These are phyloP conservation scores for Dasypolia templi DNA, from an alignment of 2,888 invertebrate species.

Conservation along the genomic window DNA sequence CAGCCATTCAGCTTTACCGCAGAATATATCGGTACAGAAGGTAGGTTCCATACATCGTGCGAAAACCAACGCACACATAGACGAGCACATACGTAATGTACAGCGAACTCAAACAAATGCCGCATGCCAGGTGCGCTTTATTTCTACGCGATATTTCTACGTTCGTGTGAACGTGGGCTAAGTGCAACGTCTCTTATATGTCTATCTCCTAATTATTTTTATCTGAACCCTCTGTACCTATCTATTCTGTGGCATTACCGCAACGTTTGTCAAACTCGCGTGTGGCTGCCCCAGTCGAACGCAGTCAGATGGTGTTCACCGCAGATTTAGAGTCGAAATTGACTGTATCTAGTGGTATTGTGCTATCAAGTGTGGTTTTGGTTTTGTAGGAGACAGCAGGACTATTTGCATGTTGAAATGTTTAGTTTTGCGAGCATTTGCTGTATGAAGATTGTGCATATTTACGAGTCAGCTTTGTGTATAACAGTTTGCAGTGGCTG, in stretches of 20 bases:
- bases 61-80: neutral
- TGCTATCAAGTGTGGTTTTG: neutral
- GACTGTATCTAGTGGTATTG: slow-evolving; percentile 11
- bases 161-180: too few relatives aligned
- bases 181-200: neutral
- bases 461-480: neutral
- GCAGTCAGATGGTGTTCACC: slow-evolving; percentile 43
- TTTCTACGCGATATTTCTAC: too few relatives aligned
- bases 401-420: neutral
- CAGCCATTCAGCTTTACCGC: slow-evolving; percentile 12
- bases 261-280: slow-evolving; percentile 41
- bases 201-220: neutral
- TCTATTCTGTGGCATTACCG: slow-evolving; percentile 14
- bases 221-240: neutral
- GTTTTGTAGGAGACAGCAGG: slow-evolving; percentile 6
- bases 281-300: slow-evolving; percentile 50
- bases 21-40: slow-evolving; percentile 2
- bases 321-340: slow-evolving; percentile 35
- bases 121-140: neutral
- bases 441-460: neutral
- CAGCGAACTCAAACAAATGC: neutral
- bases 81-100: neutral
- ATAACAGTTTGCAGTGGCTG: neutral
- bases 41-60: rapidly evolving
- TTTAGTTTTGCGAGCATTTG: neutral